Conservation (phyloP, 2,888 invertebrate species). For the Brachynemurus nebulosus region DNA sequence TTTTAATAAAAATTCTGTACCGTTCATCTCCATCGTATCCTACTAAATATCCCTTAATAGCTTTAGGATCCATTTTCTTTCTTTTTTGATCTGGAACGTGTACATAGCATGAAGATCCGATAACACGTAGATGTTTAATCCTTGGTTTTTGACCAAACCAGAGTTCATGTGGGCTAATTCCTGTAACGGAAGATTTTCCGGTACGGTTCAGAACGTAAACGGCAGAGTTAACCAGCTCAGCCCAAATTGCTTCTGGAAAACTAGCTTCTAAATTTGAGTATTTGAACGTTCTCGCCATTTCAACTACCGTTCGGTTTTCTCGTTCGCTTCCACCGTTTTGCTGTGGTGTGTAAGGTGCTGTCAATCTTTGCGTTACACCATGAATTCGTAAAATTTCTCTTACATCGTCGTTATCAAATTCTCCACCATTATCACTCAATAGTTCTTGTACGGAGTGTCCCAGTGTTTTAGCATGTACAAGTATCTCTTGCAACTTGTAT, state of each 20-base stretch:
- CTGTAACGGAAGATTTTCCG: not conserved
- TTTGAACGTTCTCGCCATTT: not conserved
- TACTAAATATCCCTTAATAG: not conserved
- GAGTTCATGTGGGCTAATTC: not conserved
- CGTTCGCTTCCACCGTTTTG: not conserved
- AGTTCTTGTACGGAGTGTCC: too few species aligned
- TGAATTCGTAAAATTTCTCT: too few species aligned
- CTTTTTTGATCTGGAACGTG: not conserved
- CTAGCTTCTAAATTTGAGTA: not conserved
- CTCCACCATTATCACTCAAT: too few species aligned
- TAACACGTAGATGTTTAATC: not conserved
- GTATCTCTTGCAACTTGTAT: too few species aligned
- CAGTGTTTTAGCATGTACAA: too few species aligned
- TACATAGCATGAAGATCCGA: not conserved
- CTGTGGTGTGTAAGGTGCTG: not conserved
- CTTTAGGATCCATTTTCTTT: not conserved
- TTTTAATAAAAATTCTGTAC: not conserved
- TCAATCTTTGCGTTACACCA: not conserved
- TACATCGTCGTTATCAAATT: too few species aligned
- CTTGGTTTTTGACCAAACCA: not conserved
- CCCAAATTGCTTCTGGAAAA: not conserved
- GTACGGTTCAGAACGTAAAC: not conserved
- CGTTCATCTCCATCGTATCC: not conserved
- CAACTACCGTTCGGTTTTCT: not conserved
- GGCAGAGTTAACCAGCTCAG: not conserved